Conservation (phyloP, 1,140 invertebrate genomes). For the Amyelois transitella region DNA sequence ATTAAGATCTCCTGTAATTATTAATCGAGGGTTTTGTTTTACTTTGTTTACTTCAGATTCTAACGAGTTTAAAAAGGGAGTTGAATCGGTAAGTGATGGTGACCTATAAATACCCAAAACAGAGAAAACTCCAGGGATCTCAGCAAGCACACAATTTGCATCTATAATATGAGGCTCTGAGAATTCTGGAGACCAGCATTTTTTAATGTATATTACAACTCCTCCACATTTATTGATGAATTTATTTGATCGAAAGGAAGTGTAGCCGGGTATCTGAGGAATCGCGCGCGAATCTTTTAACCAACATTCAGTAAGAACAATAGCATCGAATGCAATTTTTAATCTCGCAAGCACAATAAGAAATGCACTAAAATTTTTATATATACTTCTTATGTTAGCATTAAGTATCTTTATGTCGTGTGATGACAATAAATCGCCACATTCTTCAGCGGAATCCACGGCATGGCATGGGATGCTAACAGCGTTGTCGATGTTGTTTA, state of each 20-base stretch:
- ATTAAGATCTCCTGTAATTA: background rate
- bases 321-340: background rate
- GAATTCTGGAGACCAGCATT: background rate
- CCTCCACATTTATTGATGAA: background rate
- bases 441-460: background rate
- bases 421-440: background rate
- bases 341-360: background rate
- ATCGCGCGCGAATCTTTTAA: background rate
- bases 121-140: background rate
- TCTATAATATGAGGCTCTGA: background rate
- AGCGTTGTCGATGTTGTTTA: background rate
- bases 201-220: background rate
- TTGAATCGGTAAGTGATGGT: background rate
- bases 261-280: background rate
- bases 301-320: background rate
- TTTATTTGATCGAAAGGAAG: background rate
- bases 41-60: background rate
- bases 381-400: background rate
- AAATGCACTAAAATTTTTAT: background rate
- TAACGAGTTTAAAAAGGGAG: background rate
- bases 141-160: background rate
- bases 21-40: background rate
- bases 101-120: background rate
- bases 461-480: background rate
- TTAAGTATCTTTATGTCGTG: background rate